phyloP scores from a whole-genome alignment of 2,888 invertebrate species.

The Sympetrum striolatum region DNA sequence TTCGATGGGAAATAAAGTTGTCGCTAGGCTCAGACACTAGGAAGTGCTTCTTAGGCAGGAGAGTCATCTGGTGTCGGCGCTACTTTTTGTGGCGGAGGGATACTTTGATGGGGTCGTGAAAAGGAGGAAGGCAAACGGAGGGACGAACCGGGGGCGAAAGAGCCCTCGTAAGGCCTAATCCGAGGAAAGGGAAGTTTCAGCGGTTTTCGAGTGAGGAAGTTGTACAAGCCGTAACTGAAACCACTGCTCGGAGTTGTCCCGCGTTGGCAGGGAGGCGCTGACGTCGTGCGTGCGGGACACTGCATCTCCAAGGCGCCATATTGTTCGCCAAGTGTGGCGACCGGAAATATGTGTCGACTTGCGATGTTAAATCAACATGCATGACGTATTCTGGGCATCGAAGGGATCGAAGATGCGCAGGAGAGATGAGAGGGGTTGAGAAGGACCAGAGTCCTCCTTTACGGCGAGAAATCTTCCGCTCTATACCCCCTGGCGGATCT shows the following conservation, averaged over 20 bases:
- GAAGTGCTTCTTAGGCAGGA: background rate
- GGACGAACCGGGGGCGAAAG: background rate
- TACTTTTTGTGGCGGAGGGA: background rate
- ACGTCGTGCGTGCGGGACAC: background rate
- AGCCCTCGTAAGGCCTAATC: background rate
- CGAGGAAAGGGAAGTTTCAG: background rate
- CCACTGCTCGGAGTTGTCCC: background rate
- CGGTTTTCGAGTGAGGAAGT: background rate
- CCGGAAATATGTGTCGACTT: background rate
- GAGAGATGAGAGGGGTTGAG: background rate
- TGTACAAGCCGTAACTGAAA: background rate
- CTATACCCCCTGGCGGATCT: too few species aligned
- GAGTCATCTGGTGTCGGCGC: background rate
- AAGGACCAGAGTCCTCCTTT: background rate
- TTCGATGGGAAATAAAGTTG: too few species aligned
- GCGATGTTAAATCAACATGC: background rate
- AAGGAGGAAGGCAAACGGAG: background rate
- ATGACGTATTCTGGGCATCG: background rate
- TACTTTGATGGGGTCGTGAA: background rate
- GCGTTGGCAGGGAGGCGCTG: background rate
- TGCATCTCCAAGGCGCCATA: background rate
- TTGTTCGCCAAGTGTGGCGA: background rate
- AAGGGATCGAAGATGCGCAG: background rate
- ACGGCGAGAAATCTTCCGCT: too few species aligned
- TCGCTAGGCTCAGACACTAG: too few species aligned